These are phyloP conservation scores for Idaea aversata DNA, from an alignment of 2,888 invertebrate genomes.

Conservation along the genomic window DNA sequence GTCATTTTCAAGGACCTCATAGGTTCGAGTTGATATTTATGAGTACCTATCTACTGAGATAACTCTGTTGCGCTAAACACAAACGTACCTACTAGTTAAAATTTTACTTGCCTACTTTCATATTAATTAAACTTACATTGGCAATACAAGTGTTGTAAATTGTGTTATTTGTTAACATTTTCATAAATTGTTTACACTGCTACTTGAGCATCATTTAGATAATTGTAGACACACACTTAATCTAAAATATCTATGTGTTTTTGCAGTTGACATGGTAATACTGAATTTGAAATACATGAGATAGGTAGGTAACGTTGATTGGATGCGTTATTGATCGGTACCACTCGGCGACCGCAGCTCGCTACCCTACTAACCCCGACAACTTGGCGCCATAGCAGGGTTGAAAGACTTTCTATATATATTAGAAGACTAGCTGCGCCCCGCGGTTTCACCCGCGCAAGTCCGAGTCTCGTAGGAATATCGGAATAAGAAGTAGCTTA, in stretches of 20 bases:
- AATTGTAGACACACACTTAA: no score
- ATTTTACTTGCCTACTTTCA: neutral
- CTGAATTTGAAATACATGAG: neutral
- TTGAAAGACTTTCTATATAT: conserved; percentile 1
- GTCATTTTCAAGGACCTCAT: neutral
- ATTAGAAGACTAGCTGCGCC: no score
- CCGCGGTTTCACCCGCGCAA: no score
- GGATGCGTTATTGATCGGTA: conserved; percentile 56
- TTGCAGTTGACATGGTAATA: neutral
- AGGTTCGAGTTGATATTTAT: neutral
- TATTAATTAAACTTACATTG: neutral
- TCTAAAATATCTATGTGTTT: no score
- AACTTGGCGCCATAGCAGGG: conserved; percentile 17
- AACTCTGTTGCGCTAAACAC: neutral
- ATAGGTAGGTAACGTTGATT: neutral
- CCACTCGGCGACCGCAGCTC: conserved; percentile 32
- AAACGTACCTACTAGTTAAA: neutral
- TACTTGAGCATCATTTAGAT: neutral
- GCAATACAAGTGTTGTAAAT: neutral
- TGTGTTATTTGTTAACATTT: neutral
- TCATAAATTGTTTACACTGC: neutral
- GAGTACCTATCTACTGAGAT: neutral
- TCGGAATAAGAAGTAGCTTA: no score
- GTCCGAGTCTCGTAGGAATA: no score
- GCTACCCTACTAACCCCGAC: conserved; percentile 65